Conservation (phyloP, 1,140 invertebrate genomes). For the Brachionus sp. region DNA sequence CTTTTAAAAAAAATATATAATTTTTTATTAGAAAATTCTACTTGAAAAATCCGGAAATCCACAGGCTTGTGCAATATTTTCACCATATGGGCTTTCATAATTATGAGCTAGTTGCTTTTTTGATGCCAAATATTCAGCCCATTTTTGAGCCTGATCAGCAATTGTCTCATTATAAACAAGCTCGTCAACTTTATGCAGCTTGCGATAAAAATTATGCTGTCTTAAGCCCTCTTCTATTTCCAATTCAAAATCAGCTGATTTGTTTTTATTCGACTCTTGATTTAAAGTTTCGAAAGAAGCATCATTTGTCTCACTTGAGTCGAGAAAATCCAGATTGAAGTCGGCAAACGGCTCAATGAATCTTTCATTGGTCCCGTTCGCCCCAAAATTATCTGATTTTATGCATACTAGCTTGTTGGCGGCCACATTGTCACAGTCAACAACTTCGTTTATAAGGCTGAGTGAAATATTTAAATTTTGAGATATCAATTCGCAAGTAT, state of each 20-base stretch:
- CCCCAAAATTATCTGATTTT: neutral
- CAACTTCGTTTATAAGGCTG: neutral
- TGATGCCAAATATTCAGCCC: constrained; percentile 77
- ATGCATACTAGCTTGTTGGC: neutral
- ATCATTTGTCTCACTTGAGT: neutral
- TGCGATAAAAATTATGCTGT: neutral
- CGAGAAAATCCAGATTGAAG: neutral
- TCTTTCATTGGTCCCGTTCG: neutral
- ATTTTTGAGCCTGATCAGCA: constrained; percentile 67
- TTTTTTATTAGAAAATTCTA: neutral
- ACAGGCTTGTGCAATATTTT: constrained; percentile 55
- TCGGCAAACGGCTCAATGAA: neutral
- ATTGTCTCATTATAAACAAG: neutral
- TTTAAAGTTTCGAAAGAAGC: neutral
- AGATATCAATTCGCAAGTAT: neutral
- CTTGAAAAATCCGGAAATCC: constrained; percentile 52
- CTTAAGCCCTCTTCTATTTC: neutral
- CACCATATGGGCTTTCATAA: constrained; percentile 61
- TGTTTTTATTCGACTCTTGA: neutral
- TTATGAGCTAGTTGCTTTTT: constrained; percentile 71
- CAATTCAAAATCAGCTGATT: neutral
- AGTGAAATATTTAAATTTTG: neutral
- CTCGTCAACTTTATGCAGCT: neutral
- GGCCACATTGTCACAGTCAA: neutral
- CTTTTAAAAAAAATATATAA: neutral